Evolutionary conservation across 2,888 invertebrate species (phyloP), one percentile per base, ranked within the genome.

Genomic region (Microplitis manilae): DNA sequence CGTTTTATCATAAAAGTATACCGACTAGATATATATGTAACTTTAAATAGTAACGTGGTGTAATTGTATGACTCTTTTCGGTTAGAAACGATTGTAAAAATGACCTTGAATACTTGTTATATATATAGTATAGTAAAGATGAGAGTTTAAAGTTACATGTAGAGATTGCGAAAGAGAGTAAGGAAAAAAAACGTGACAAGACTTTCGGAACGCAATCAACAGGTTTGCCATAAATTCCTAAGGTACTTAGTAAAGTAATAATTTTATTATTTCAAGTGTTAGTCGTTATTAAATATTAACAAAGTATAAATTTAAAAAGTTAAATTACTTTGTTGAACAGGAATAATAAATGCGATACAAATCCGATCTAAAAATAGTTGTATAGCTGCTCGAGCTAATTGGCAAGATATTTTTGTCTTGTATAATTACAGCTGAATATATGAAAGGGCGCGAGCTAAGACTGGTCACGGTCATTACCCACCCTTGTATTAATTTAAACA

Each of bases 61-160:
- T 68, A 40, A 15, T 39, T 40, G 73, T 76, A 68, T 70, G 61
- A 62, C 70, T 40, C 8, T 70, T 38, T 60, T n/a, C 30, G 67
- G 39, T 30, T 41, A 50, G 30, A 15, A 41, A 9, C 50, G 81
- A 85, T 85, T 82, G 83, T 84, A 84, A 82, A 79, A 81, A 78
- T 84, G 86, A 84, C 87, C 87, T 87, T 86, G 85, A 76, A 78
- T 77, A 62, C 38, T 30, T 50, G 20, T 60, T 71, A 39, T n/a
- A 62, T 39, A 60, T 50, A 59, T 60, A 61, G 71, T 61, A 62
- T 60, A 61, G 60, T 30, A 76, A 76, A 69, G 39, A 60, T 40
- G 41, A 67, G 41, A 68, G 67, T 68, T 78, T 59, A 30, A 40
- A 69, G 17, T 60, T 67, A 76, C 50, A 71, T 62, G 9, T 61